Base-by-base conservation (phyloP, 2,113 vertebrate genomes). In the Rhinoderma darwinii region DNA sequence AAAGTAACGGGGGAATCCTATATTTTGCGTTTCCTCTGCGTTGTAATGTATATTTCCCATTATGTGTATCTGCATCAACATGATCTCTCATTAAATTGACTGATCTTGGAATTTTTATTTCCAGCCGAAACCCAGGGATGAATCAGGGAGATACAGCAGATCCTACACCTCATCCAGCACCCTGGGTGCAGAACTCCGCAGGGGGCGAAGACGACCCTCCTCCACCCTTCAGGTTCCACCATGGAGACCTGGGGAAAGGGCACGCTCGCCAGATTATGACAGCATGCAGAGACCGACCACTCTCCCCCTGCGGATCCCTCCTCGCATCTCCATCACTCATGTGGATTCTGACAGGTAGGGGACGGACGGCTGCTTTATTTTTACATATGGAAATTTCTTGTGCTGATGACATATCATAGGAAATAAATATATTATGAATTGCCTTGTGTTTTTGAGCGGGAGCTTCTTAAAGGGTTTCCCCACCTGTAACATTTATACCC, bases 321-420 rank as follows among this genome's bases (percentile, higher is more conserved):
- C 96, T 0, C 93, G 95, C 75, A 96, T 97, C 88, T 95, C 94
- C 90, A 93, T 96, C 94, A 96, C 94, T 82, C 93, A 92, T 37
- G 90, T 92, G 0, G 93, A 95, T 74, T 30, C 91, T 0, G 89
- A 95, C 92, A 94, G 96, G 96, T 96, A 94, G 88, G 91, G 22
- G 15, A 12, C 25, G 22, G 47, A 79, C 15, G 8, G 20, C 76
- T 56, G 43, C 0, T 2, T 41, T 8, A 43, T 41, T 22, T 73
- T 3, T 22, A 15, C 9, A 25, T 74, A 22, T 17, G 39, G 14
- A 5, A 35, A 32, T 70, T 30, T 30, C 61, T 30, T 14, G 27
- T 35, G 17, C 17, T 72, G 2, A 73, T 39, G 1, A 43, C 4
- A 9, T 17, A 11, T 22, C 39, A 30, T 68, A 27, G 25, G 25